phyloP scores from a whole-genome alignment of 92 coral and sea anemone genomes.

The Actinernus sp. region DNA sequence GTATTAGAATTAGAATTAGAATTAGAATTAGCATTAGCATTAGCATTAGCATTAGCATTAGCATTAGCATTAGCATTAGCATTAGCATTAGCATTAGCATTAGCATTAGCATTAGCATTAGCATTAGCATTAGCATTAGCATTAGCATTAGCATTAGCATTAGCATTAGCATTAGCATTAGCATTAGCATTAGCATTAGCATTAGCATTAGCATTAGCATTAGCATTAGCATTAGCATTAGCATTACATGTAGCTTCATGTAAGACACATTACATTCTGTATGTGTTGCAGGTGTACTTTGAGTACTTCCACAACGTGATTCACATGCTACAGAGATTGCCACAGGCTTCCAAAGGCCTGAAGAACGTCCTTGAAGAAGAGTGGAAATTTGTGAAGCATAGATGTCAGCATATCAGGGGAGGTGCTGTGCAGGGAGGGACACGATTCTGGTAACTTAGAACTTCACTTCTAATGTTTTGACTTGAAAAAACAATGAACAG shows the following conservation, averaged over 20 bases:
- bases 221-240: neutral
- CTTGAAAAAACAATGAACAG: too few relatives aligned
- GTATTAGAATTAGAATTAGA: too few relatives aligned
- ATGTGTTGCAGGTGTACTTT: conserved; percentile 79
- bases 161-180: too few relatives aligned
- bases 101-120: too few relatives aligned
- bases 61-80: too few relatives aligned
- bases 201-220: neutral
- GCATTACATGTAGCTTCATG: neutral
- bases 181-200: too few relatives aligned
- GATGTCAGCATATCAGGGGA: conserved; percentile 88
- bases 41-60: too few relatives aligned
- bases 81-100: too few relatives aligned
- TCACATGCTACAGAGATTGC: conserved; percentile 91
- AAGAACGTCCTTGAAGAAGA: conserved; percentile 93
- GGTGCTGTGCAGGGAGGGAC: conserved; percentile 96
- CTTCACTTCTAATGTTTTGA: too few relatives aligned
- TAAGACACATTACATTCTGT: neutral
- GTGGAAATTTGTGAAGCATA: conserved; percentile 87
- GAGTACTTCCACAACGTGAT: conserved; percentile 93
- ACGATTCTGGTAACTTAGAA: conserved; percentile 91
- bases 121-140: too few relatives aligned
- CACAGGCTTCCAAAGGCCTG: conserved; percentile 92
- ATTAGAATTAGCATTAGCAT: too few relatives aligned
- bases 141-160: too few relatives aligned